Percentiles rank a stretch among this genome's conserved stretches.
These are phyloP conservation scores for Hybos culiciformis DNA, from an alignment of 2,888 invertebrate genomes.

Conservation along the genomic window DNA sequence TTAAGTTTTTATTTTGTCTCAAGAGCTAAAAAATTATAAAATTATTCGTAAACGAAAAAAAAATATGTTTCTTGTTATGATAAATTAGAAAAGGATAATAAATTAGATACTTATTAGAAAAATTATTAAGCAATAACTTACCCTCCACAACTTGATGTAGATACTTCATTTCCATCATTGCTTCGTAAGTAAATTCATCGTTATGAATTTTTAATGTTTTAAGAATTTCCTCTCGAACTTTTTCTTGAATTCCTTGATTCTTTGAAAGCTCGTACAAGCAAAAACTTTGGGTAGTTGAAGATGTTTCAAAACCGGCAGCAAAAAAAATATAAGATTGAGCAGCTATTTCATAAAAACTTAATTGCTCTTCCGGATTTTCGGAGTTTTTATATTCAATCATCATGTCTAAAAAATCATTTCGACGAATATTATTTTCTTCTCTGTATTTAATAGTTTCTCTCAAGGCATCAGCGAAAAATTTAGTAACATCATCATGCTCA, in stretches of 20 bases:
- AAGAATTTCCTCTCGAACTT: slow-evolving; percentile 34
- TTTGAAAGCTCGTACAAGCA: slow-evolving; percentile 39
- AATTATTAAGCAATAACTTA: slow-evolving; percentile 19
- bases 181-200: slow-evolving; percentile 36
- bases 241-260: slow-evolving; percentile 36
- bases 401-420: slow-evolving; percentile 41
- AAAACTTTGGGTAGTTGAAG: slow-evolving; percentile 38
- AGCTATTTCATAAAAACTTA: slow-evolving; percentile 36
- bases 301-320: slow-evolving; percentile 42
- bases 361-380: slow-evolving; percentile 15
- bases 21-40: too few relatives aligned
- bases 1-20: too few relatives aligned
- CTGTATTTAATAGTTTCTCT: slow-evolving; percentile 31
- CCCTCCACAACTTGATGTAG: slow-evolving; percentile 38
- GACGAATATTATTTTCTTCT: slow-evolving; percentile 24
- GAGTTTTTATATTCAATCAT: slow-evolving; percentile 36
- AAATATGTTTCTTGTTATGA: too few relatives aligned
- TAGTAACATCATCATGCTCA: slow-evolving; percentile 19
- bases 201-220: slow-evolving; percentile 24
- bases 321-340: slow-evolving; percentile 44
- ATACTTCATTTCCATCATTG: slow-evolving; percentile 37
- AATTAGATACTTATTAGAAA: too few relatives aligned
- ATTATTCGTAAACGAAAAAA: too few relatives aligned
- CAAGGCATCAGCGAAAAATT: slow-evolving; percentile 27
- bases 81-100: too few relatives aligned